Evolutionary conservation across 2,797 vertebrate species (phyloP).

Genomic region (Sciurus vulgaris): DNA sequence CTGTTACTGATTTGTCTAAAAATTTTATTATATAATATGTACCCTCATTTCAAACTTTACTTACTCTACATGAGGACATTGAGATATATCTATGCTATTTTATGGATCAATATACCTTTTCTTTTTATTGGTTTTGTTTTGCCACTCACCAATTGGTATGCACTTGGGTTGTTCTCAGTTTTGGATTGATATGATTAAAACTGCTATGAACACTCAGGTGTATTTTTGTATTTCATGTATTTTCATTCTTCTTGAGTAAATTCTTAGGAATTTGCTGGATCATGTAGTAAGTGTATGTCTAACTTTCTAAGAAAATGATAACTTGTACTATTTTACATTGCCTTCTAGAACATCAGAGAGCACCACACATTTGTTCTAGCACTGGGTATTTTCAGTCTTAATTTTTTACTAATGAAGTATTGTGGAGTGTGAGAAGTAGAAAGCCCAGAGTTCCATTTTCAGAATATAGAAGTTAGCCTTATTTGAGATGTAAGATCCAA

Average conservation of each 20-base stretch:
- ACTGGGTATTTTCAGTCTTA: not conserved
- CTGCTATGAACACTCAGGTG: not conserved
- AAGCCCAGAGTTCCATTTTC: no score
- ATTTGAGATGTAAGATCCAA: no score
- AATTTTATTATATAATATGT: not conserved
- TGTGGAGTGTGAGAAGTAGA: no score
- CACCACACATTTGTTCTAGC: not conserved
- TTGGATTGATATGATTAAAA: not conserved
- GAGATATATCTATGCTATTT: not conserved
- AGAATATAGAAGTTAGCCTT: no score
- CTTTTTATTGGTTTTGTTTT: conserved; percentile 2
- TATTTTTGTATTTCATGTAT: not conserved
- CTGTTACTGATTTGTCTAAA: not conserved
- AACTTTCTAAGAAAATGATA: conserved; percentile 27
- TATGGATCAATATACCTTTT: not conserved
- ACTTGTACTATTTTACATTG: not conserved
- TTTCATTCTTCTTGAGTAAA: conserved; percentile 14
- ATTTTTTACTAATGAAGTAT: conserved; percentile 8
- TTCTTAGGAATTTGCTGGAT: not conserved
- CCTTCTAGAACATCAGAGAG: not conserved
- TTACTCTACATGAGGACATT: not conserved
- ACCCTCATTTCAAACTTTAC: not conserved
- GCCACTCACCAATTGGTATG: not conserved
- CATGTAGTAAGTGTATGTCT: not conserved
- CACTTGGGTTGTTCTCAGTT: not conserved